Base-by-base conservation (phyloP, 30 jellyfish, hydroid and myxozoan genomes). In the Pseudorhiza aurosa region DNA sequence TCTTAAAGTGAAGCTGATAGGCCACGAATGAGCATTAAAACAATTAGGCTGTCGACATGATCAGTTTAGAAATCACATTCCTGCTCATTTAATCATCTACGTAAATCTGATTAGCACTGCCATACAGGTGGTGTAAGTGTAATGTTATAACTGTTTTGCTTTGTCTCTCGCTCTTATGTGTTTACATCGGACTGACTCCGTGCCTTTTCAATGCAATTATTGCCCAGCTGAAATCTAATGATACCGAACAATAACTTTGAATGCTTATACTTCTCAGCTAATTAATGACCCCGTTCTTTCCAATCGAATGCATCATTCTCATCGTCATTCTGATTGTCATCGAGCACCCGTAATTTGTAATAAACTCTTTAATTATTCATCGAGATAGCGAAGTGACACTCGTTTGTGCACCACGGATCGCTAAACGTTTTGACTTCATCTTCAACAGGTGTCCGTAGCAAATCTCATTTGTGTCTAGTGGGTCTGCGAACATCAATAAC, bases 91-190 rank as follows among this genome's bases (percentile, higher is more conserved):
- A 53, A 19, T 53, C 33, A 53, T 2, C 12, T 12, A 53, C 2
- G 35, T 19, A 2, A 14, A 53, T 53, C 24, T 14, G 1, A 53
- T 53, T 19, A 40, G 68, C 24, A 2, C 22, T 53, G 32, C 24
- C 36, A 53, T 67, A n/a, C 89, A 63, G 77, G 73, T 77, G 89
- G 60, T 45, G 29, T 27, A 24, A n/a, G 25, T 75, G 18, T 36
- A 36, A 32, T 50, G 15, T 42, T 12, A n/a, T 46, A 4, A 21
- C 53, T 63, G 62, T 56, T 15, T 35, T 32, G 72, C 46, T 60
- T 77, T 77, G 89, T 77, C 89, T 77, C 7, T 8, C 32, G 4
- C n/a, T 21, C 67, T 14, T 18, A 4, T 7, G 1, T 76, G 79
- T 76, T 76, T 33, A 32, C 26, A 45, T 27, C 47, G 19, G 42